These are phyloP conservation scores for Pocillopora grandis DNA, from an alignment of 92 coral and sea anemone genomes.

Conservation along the genomic window DNA sequence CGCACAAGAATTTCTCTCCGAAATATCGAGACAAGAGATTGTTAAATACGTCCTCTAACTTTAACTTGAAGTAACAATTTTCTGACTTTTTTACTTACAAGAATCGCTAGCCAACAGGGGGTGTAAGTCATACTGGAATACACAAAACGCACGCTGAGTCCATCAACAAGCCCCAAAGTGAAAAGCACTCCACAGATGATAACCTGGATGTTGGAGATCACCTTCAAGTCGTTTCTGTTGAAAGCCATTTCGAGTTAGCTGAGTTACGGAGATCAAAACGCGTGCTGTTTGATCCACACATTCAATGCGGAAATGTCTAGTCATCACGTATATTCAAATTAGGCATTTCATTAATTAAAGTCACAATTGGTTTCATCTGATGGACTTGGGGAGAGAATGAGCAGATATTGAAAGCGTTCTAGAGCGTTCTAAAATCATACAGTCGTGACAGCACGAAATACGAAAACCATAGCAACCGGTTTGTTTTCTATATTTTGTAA, in stretches of 20 bases:
- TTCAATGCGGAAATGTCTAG: no score
- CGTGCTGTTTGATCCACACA: no score
- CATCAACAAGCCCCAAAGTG: conserved; percentile 11
- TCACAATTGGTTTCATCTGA: no score
- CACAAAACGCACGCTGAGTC: neutral
- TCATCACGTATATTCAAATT: no score
- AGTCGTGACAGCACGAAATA: no score
- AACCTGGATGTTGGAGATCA: conserved; percentile 1
- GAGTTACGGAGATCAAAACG: neutral
- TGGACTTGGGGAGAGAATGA: no score
- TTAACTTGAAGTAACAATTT: neutral
- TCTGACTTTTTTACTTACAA: neutral
- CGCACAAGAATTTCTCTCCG: no score
- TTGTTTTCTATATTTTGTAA: no score
- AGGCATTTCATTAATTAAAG: no score
- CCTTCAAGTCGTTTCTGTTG: neutral
- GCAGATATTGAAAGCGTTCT: no score
- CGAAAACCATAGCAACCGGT: no score
- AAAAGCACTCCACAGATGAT: neutral
- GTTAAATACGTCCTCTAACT: neutral
- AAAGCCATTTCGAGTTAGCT: neutral
- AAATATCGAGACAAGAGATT: neutral
- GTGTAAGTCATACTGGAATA: neutral
- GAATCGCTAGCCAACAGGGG: conserved; percentile 15
- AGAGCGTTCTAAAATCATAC: no score